Percentiles rank a stretch among this genome's conserved stretches.
These are phyloP conservation scores for Eristalis intricaria DNA, from an alignment of 2,888 invertebrate species.

Conservation along the genomic window DNA sequence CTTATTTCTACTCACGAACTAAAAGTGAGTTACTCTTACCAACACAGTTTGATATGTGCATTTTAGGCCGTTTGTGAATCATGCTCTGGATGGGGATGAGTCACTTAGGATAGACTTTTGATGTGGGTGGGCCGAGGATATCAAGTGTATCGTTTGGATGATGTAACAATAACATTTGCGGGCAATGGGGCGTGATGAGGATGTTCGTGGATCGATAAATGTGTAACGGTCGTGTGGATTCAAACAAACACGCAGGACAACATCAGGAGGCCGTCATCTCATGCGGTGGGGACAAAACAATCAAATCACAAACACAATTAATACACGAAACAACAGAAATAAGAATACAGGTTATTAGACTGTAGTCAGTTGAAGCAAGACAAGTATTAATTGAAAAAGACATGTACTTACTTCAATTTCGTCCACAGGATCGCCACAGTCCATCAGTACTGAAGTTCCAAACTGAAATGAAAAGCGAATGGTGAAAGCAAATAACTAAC, in stretches of 20 bases:
- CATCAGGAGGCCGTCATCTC: too few relatives aligned
- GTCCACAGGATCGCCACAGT: neutral
- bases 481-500: neutral
- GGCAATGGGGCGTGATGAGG: too few relatives aligned
- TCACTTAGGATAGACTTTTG: neutral
- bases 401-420: neutral
- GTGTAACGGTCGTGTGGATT: too few relatives aligned
- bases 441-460: neutral
- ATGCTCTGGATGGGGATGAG: neutral
- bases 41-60: neutral
- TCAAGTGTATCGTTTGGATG: neutral
- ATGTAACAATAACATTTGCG: neutral
- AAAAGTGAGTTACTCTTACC: neutral
- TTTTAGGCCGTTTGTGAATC: neutral
- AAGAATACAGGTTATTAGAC: neutral
- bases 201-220: too few relatives aligned
- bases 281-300: too few relatives aligned
- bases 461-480: neutral
- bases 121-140: neutral
- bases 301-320: too few relatives aligned
- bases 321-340: too few relatives aligned
- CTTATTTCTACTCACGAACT: neutral
- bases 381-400: neutral
- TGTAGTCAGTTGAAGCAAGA: too few relatives aligned
- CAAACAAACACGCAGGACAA: too few relatives aligned